Conservation (phyloP, 2,888 invertebrate genomes). For the Linnaemya tessellans region DNA sequence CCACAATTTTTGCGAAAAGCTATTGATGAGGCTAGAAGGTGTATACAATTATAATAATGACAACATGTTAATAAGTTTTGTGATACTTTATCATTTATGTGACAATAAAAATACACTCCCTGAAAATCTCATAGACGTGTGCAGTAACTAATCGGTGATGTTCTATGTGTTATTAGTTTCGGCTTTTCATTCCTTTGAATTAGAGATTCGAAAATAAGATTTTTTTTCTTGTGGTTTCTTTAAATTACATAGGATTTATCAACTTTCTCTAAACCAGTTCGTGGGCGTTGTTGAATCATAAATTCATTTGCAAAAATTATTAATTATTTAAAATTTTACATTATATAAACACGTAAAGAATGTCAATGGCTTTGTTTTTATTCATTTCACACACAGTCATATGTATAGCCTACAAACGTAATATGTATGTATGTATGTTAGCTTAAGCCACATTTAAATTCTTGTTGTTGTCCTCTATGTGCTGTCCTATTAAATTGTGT, state of each 20-base stretch:
- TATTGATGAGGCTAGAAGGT: constrained; percentile 80
- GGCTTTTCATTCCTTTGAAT: constrained; percentile 13
- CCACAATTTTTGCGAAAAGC: constrained; percentile 83
- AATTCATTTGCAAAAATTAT: constrained; percentile 18
- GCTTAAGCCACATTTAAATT: constrained; percentile 29
- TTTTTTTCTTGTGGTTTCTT: constrained; percentile 38
- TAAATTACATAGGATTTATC: constrained; percentile 14
- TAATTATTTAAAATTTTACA: constrained; percentile 41
- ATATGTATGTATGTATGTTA: neutral
- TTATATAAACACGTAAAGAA: constrained; percentile 52
- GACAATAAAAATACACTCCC: constrained; percentile 1
- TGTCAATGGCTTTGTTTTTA: constrained; percentile 38
- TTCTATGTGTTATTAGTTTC: neutral
- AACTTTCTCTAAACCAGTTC: constrained; percentile 53
- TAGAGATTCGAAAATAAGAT: constrained; percentile 5
- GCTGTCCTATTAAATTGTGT: neutral
- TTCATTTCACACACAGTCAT: constrained; percentile 3
- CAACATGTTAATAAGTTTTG: constrained; percentile 6
- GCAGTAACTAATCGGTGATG: neutral
- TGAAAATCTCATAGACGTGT: neutral
- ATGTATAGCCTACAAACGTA: constrained; percentile 3
- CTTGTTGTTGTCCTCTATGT: constrained; percentile 24
- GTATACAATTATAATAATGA: constrained; percentile 32
- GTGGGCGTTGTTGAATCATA: constrained; percentile 49
- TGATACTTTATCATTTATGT: constrained; percentile 5